These are phyloP conservation scores for Drosophila buzzatii DNA, from an alignment of 2,888 invertebrate species.

Conservation along the genomic window DNA sequence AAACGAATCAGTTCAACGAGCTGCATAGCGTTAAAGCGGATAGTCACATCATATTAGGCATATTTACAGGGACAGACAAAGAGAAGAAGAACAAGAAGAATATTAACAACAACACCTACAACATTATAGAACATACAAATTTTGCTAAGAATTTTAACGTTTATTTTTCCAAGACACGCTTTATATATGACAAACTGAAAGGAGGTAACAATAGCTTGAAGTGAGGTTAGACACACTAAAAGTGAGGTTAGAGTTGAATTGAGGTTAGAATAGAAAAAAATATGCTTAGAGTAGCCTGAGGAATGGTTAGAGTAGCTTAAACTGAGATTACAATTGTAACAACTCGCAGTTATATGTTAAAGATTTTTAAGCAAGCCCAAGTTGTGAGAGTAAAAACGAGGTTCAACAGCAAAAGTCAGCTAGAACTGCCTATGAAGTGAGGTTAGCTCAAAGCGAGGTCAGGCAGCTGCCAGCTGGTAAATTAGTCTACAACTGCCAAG, in stretches of 20 bases:
- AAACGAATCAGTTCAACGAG: conserved; percentile 15
- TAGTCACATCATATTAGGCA: conserved; percentile 23
- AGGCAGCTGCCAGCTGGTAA: neutral
- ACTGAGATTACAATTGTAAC: neutral
- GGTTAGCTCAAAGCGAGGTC: conserved; percentile 1
- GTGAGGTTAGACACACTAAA: conserved; percentile 16
- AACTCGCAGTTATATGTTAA: neutral
- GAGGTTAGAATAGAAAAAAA: neutral
- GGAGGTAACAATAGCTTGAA: conserved; percentile 11
- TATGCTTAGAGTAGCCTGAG: no score
- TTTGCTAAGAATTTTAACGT: conserved; percentile 71
- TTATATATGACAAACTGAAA: conserved; percentile 31
- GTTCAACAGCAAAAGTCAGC: neutral
- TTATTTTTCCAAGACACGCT: conserved; percentile 69
- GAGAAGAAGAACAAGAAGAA: conserved; percentile 15
- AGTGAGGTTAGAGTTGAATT: conserved; percentile 11
- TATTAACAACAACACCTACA: conserved; percentile 16
- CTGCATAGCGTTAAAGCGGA: conserved; percentile 19
- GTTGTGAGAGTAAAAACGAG: neutral
- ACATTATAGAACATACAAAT: conserved; percentile 29
- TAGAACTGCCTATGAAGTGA: neutral
- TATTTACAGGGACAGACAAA: conserved; percentile 70
- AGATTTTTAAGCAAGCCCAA: neutral
- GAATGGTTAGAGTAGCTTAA: neutral
- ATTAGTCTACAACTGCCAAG: conserved; percentile 7